Evolutionary conservation across 1,140 invertebrate genomes (phyloP), one percentile per base, ranked within the genome.

Genomic region (Adelges cooleyi): DNA sequence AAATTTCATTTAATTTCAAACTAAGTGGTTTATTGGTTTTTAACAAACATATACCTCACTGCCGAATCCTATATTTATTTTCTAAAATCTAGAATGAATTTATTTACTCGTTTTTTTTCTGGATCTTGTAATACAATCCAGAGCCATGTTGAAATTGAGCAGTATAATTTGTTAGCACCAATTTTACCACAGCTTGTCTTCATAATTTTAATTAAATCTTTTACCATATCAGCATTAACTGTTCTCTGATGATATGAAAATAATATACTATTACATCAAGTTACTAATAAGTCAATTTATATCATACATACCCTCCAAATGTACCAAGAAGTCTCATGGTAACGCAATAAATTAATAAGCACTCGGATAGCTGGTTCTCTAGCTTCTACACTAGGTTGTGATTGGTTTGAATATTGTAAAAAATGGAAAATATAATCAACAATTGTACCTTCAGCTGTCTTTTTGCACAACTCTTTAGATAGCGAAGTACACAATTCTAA

Each of bases 401-500:
- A 82, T 66, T 80, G 71, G 69, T 78, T 80, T 0, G 77, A 75
- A 20, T 74, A 71, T 0, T 71, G 73, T 72, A 82, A 78, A 56
- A 77, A 78, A 1, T 69, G 33, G 15, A 77, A 76, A 50, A 80
- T 74, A 8, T 77, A 71, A 4, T 74, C 71, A 1, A 75, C 69
- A 2, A 80, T 71, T 13, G 75, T 67, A 0, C 71, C 68, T 15
- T 75, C 71, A 4, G 76, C 73, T 48, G 67, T 51, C 15, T 76
- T 73, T 0, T 71, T 56, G 38, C 71, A 74, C 22, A 75, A 69
- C 44, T 78, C 75, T 62, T 77, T 77, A 66, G 75, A 79, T 27
- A 79, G 73, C 69, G 78, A 76, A 0, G 80, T 80, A 5, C 78
- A 70, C 27, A 76, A 73, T 69, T 81, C 80, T 82, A 73, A 65